These are phyloP conservation scores for Eriosoma lanigerum DNA, from an alignment of 1,140 invertebrate species.

Conservation along the genomic window DNA sequence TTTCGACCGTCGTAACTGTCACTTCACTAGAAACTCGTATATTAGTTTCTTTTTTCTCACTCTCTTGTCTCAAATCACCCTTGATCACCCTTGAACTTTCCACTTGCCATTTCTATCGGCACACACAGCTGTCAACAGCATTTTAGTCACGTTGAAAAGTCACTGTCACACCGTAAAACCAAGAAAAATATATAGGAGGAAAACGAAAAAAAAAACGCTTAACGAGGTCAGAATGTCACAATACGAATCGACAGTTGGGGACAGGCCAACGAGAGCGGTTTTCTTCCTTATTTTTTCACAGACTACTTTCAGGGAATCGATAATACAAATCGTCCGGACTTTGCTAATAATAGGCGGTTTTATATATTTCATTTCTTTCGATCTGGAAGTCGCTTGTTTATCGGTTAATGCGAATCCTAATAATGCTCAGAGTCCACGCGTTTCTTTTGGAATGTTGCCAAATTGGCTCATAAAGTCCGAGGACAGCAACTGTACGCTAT, in stretches of 20 bases:
- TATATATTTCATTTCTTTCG: conserved; percentile 13
- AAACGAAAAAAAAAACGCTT: background rate
- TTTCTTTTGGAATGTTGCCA: conserved; percentile 11
- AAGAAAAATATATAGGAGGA: background rate
- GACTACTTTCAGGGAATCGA: background rate
- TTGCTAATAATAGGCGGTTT: conserved; percentile 23
- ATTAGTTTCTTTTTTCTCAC: background rate
- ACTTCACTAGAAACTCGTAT: background rate
- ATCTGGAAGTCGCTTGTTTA: conserved; percentile 5
- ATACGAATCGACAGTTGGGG: conserved; percentile 23
- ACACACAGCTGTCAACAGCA: conserved; percentile 10
- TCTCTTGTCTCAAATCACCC: background rate
- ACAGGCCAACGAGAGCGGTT: background rate
- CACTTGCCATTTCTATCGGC: background rate
- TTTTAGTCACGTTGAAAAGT: conserved; percentile 35
- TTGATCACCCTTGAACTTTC: conserved; percentile 7
- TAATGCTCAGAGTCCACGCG: background rate
- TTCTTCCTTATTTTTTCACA: background rate
- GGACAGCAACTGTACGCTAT: background rate
- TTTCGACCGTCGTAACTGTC: conserved; percentile 21
- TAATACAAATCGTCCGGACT: background rate
- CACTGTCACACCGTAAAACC: background rate
- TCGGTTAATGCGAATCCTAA: background rate
- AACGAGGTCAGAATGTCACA: conserved; percentile 26
- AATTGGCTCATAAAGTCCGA: background rate